A percentile compares a stretch with the other conserved stretches of the same genome.
These are phyloP conservation scores for Mobula birostris DNA, from an alignment of 2,113 vertebrate species.

Conservation along the genomic window DNA sequence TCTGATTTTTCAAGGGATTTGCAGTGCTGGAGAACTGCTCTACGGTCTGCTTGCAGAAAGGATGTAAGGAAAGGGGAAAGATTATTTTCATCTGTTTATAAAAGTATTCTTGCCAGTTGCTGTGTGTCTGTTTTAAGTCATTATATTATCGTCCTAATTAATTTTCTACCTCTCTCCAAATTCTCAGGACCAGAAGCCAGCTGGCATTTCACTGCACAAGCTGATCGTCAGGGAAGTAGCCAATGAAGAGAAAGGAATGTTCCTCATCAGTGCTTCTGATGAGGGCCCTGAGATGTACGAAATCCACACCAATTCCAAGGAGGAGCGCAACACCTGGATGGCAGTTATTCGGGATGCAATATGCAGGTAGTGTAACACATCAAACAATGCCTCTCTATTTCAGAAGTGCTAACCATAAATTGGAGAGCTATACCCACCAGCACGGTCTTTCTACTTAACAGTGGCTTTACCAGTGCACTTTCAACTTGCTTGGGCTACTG, in stretches of 20 bases:
- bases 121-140: not conserved
- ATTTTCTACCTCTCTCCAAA: not conserved
- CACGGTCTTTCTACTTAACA: too few species aligned
- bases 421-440: not conserved
- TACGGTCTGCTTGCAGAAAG: not conserved
- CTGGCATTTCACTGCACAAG: slow-evolving; percentile 86
- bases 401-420: not conserved
- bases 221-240: slow-evolving; percentile 92
- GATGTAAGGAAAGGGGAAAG: not conserved
- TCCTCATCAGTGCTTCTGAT: slow-evolving; percentile 87
- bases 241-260: slow-evolving; percentile 93
- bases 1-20: not conserved
- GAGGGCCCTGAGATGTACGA: slow-evolving; percentile 94
- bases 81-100: not conserved
- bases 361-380: slow-evolving; percentile 65
- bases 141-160: not conserved
- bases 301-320: slow-evolving; percentile 82
- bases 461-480: not conserved
- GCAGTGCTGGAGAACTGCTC: not conserved
- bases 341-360: slow-evolving; percentile 77
- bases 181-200: slow-evolving; percentile 81
- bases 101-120: not conserved
- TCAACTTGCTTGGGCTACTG: not conserved
- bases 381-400: not conserved
- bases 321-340: slow-evolving; percentile 91